These are phyloP conservation scores for Andrena trimmerana DNA, from an alignment of 2,888 invertebrate species.

Conservation along the genomic window DNA sequence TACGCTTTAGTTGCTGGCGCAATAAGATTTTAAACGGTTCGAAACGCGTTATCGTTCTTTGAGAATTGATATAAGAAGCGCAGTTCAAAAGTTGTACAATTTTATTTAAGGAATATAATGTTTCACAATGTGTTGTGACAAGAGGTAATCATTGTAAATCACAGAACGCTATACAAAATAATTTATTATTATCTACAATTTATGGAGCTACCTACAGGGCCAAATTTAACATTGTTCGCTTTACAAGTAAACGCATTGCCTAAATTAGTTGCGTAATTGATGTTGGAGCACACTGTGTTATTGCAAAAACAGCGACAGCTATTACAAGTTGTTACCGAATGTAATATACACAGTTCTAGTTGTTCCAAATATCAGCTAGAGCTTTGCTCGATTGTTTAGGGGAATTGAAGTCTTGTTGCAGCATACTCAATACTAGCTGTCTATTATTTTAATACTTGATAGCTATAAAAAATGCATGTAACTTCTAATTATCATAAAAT, in stretches of 20 bases:
- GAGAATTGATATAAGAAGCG: neutral
- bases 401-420: neutral
- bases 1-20: neutral
- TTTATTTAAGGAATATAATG: constrained; percentile 21
- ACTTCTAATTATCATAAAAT: constrained; percentile 7
- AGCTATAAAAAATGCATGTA: constrained; percentile 1
- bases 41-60: neutral
- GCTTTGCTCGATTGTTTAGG: neutral
- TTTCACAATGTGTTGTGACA: neutral
- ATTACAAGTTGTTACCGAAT: neutral
- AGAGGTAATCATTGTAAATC: constrained; percentile 31
- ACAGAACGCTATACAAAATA: constrained; percentile 28
- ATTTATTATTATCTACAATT: constrained; percentile 29
- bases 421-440: neutral
- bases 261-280: neutral
- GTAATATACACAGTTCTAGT: neutral
- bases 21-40: neutral
- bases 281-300: neutral
- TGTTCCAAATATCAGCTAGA: neutral
- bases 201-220: neutral
- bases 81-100: neutral
- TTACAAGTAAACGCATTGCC: neutral
- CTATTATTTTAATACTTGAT: neutral
- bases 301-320: neutral
- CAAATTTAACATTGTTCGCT: neutral